Percentiles rank a stretch among this genome's conserved stretches.
These are phyloP conservation scores for Xiphophorus maculatus DNA, from an alignment of 2,113 vertebrate genomes.

Conservation along the genomic window DNA sequence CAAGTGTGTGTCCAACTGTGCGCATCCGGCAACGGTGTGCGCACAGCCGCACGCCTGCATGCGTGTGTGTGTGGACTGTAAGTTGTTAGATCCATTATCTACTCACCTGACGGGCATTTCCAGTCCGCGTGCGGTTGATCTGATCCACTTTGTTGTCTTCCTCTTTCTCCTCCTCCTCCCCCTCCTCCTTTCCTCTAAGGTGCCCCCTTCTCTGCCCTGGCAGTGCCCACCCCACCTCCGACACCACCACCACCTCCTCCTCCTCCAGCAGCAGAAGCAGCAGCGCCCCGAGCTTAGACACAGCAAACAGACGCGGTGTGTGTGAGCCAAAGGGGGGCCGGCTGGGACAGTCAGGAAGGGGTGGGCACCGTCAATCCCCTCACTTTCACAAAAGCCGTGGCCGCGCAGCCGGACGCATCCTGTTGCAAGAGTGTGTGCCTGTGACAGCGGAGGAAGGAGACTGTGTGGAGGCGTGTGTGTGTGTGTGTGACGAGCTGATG, in stretches of 20 bases:
- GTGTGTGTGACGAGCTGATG: slow-evolving; percentile 49
- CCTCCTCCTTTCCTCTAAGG: slow-evolving; percentile 34
- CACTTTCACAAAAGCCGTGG: slow-evolving; percentile 75
- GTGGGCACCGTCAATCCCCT: slow-evolving; percentile 68
- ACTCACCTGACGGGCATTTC: slow-evolving; percentile 85
- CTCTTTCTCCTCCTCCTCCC: slow-evolving; percentile 45
- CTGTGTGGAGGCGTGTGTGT: slow-evolving; percentile 22
- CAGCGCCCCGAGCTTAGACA: slow-evolving; percentile 54
- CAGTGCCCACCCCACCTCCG: slow-evolving; percentile 55
- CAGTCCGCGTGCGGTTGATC: slow-evolving; percentile 64
- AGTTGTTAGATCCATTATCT: slow-evolving; percentile 58
- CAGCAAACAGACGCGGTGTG: slow-evolving; percentile 69
- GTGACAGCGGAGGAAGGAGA: slow-evolving; percentile 21
- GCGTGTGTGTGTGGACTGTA: slow-evolving; percentile 35
- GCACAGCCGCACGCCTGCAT: slow-evolving; percentile 15
- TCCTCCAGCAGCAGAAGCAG: slow-evolving; percentile 20
- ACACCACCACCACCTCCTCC: slow-evolving; percentile 29
- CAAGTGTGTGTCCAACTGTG: background rate
- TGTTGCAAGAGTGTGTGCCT: slow-evolving; percentile 28
- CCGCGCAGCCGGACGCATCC: slow-evolving; percentile 62
- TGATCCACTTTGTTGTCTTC: slow-evolving; percentile 71
- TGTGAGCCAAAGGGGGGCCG: slow-evolving; percentile 58
- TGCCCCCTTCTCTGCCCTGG: slow-evolving; percentile 67
- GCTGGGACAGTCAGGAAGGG: slow-evolving; percentile 42
- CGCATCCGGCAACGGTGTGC: background rate